phyloP scores from a whole-genome alignment of 1,140 invertebrate species.

The Papilio aristodemus region DNA sequence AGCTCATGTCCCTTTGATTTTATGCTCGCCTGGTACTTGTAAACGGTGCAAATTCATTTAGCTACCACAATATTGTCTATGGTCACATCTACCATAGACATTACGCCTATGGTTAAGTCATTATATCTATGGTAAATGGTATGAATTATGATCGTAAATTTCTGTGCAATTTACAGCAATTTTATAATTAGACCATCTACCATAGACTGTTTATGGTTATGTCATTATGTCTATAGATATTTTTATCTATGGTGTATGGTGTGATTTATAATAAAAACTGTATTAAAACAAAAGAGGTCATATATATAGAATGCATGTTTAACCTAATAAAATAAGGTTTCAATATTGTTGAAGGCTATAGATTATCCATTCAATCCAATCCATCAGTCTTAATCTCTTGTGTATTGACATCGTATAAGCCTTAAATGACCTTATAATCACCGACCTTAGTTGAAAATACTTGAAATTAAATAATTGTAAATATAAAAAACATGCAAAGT shows the following conservation, averaged over 20 bases:
- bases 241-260: too few species aligned
- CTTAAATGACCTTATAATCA: not conserved
- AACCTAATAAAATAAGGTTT: not conserved
- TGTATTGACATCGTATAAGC: not conserved
- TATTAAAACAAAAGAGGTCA: not conserved
- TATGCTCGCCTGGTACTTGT: constrained; percentile 11
- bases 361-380: not conserved
- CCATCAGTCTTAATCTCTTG: not conserved
- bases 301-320: not conserved
- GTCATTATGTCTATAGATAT: too few species aligned
- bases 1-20: not conserved
- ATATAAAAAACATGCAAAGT: too few species aligned
- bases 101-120: too few species aligned
- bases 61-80: not conserved
- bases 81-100: not conserved
- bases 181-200: too few species aligned
- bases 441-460: too few species aligned
- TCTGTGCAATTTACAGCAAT: too few species aligned
- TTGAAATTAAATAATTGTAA: too few species aligned
- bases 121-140: too few species aligned
- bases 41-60: not conserved
- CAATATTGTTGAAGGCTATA: not conserved
- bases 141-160: too few species aligned
- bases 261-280: too few species aligned
- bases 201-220: too few species aligned